Percentiles rank a stretch among this genome's conserved stretches.
Conservation (phyloP, 2,113 vertebrate genomes). For the Serinus canaria region DNA sequence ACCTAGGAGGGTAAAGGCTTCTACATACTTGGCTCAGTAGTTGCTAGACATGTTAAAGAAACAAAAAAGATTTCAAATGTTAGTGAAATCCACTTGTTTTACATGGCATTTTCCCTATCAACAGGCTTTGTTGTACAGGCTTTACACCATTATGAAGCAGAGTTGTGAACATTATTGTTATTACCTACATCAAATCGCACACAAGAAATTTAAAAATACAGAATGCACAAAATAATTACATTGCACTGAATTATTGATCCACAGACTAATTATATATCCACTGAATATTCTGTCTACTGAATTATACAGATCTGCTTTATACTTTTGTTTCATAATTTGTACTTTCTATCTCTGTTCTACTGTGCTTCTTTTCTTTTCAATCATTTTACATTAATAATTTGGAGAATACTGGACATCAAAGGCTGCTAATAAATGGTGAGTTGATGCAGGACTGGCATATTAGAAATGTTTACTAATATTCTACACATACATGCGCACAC, state of each 20-base stretch:
- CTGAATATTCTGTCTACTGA: not conserved
- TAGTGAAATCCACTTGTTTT: not conserved
- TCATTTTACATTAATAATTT: not conserved
- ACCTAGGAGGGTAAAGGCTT: constrained; percentile 49
- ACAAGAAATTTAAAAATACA: not conserved
- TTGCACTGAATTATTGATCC: not conserved
- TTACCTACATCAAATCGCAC: not conserved
- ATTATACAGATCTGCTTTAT: not conserved
- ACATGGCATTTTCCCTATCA: not conserved
- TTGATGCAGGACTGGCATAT: not conserved
- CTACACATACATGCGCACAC: not conserved
- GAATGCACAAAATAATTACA: not conserved
- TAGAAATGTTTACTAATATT: not conserved
- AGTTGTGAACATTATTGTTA: not conserved
- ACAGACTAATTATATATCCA: not conserved
- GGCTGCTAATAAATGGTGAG: not conserved
- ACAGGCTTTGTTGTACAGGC: not conserved
- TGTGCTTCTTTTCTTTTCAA: not conserved
- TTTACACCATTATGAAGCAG: not conserved
- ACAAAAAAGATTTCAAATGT: not conserved
- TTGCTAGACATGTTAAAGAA: constrained; percentile 55
- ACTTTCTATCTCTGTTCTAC: not conserved
- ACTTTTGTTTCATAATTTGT: not conserved
- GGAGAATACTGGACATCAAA: not conserved
- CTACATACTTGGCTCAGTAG: constrained; percentile 25